A percentile compares a stretch with the other conserved stretches of the same genome.
Evolutionary conservation across 2,797 vertebrate genomes (phyloP).

Genomic region (Antennarius maculatus): DNA sequence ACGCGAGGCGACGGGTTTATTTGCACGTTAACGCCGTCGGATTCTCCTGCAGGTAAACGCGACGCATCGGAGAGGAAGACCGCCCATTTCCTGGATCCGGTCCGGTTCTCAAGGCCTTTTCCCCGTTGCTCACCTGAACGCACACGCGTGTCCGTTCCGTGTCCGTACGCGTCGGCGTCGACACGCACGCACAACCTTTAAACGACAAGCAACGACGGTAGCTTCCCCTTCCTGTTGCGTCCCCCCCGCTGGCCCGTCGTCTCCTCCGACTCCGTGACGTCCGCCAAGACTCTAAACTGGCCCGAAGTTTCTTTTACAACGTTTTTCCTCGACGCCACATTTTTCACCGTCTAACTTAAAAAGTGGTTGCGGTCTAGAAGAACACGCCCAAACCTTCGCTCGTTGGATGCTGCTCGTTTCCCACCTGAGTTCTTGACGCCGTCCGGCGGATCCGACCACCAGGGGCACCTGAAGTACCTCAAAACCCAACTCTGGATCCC

Average conservation of each 20-base stretch:
- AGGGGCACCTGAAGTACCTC: constrained; percentile 1
- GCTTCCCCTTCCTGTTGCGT: constrained; percentile 59
- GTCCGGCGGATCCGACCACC: constrained; percentile 10
- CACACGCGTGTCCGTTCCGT: constrained; percentile 59
- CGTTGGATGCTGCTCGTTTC: constrained; percentile 2
- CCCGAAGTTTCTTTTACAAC: constrained; percentile 19
- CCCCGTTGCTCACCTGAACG: constrained; percentile 50
- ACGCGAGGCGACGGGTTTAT: constrained; percentile 43
- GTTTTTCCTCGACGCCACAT: constrained; percentile 1
- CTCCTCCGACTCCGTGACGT: constrained; percentile 34
- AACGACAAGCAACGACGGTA: constrained; percentile 51
- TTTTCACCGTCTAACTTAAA: constrained; percentile 4
- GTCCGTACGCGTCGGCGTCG: constrained; percentile 51
- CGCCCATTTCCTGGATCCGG: constrained; percentile 51
- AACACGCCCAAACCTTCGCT: constrained; percentile 9
- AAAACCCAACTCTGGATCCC: neutral
- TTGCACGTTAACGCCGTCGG: constrained; percentile 64
- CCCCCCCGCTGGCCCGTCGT: constrained; percentile 36
- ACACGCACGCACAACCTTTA: constrained; percentile 72
- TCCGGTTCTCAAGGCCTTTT: constrained; percentile 57
- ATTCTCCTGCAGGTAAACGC: constrained; percentile 64
- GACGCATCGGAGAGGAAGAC: constrained; percentile 66
- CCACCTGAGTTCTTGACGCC: constrained; percentile 4
- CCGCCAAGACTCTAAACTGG: constrained; percentile 73
- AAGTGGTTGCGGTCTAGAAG: constrained; percentile 26